Conservation (phyloP, 2,888 invertebrate species). For the Drosophila peninsularis region DNA sequence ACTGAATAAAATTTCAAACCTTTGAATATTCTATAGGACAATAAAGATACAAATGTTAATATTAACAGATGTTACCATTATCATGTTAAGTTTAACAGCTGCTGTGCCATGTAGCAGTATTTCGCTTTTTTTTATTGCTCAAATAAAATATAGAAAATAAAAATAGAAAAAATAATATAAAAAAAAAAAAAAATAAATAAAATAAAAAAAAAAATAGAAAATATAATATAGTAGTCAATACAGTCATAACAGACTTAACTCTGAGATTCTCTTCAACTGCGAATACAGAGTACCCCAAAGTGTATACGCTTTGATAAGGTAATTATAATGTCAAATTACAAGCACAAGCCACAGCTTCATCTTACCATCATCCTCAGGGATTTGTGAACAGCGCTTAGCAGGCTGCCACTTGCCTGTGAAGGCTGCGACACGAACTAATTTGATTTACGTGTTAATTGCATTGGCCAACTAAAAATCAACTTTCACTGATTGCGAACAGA, state of each 20-base stretch:
- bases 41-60: background rate
- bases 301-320: background rate
- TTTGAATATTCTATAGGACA: background rate
- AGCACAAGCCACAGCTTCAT: constrained; percentile 28
- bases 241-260: too few relatives aligned
- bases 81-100: background rate
- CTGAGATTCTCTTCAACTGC: background rate
- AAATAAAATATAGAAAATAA: too few relatives aligned
- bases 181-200: too few relatives aligned
- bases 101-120: too few relatives aligned
- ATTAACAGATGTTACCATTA: background rate
- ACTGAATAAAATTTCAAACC: background rate
- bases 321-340: background rate
- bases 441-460: constrained; percentile 73
- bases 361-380: constrained; percentile 19
- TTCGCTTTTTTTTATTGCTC: too few relatives aligned
- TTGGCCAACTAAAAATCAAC: constrained; percentile 43
- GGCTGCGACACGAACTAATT: constrained; percentile 47
- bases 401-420: too few relatives aligned
- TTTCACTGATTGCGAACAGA: too few relatives aligned
- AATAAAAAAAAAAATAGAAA: too few relatives aligned
- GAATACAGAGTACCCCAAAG: constrained; percentile 12
- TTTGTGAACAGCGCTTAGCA: too few relatives aligned
- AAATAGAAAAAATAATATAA: too few relatives aligned
- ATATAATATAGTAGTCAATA: too few relatives aligned